Percentiles rank a stretch among this genome's conserved stretches.
Conservation (phyloP, 2,888 invertebrate species). For the Polyommatus icarus region DNA sequence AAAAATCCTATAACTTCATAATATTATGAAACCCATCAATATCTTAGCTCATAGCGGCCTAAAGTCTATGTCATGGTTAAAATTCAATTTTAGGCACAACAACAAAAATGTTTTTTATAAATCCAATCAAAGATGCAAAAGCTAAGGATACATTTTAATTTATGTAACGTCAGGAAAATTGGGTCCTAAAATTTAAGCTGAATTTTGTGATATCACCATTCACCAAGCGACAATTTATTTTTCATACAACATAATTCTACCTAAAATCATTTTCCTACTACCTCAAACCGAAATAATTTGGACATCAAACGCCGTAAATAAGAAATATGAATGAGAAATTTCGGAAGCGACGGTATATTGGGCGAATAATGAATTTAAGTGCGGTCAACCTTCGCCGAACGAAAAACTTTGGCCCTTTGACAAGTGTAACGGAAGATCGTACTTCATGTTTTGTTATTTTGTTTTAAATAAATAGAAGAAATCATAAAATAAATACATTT, state of each 20-base stretch:
- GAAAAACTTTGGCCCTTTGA: constrained; percentile 6
- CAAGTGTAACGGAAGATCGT: not conserved
- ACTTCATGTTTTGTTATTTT: not conserved
- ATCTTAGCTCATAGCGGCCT: no score
- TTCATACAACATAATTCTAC: not conserved
- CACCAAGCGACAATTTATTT: no score
- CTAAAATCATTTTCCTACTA: not conserved
- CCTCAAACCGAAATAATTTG: not conserved
- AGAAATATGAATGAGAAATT: constrained; percentile 8
- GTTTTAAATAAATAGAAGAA: not conserved
- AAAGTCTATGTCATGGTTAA: no score
- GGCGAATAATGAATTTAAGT: constrained; percentile 7
- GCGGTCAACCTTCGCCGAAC: not conserved
- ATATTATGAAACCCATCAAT: no score
- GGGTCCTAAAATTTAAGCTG: no score
- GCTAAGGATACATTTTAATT: no score
- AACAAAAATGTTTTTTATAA: no score
- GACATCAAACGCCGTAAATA: not conserved
- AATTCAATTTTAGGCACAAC: no score
- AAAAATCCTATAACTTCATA: no score
- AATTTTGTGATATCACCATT: no score
- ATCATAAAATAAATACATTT: not conserved
- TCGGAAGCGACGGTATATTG: constrained; percentile 9
- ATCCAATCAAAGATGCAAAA: no score
- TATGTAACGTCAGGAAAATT: no score